Evolutionary conservation across 2,888 invertebrate genomes (phyloP).

Genomic region (Apodemia zela): DNA sequence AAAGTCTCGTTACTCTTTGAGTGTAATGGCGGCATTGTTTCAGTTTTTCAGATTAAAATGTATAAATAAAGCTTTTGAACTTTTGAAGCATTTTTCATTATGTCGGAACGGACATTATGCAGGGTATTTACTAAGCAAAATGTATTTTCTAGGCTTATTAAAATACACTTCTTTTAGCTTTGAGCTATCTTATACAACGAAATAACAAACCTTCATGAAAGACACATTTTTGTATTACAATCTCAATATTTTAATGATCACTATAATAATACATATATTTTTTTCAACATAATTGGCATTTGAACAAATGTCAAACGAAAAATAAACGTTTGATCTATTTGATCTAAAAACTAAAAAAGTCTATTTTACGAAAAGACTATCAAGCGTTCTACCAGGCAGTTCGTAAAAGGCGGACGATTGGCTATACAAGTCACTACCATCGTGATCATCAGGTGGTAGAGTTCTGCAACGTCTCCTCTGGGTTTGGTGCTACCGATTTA

Average conservation of each 20-base stretch:
- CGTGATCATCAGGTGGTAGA: no score
- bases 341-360: no score
- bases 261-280: no score
- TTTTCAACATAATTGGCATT: no score
- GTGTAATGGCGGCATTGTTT: constrained; percentile 36
- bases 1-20: constrained; percentile 34
- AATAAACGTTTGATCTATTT: no score
- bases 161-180: constrained; percentile 3
- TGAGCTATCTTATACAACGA: not conserved
- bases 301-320: no score
- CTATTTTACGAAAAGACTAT: no score
- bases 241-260: constrained; percentile 1
- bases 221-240: not conserved
- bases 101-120: constrained; percentile 11
- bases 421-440: no score
- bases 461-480: no score
- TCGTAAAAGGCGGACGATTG: no score
- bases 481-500: no score
- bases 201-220: not conserved
- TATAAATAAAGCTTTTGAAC: constrained; percentile 16
- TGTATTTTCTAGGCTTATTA: constrained; percentile 12
- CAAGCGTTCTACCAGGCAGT: no score
- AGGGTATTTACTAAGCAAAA: constrained; percentile 11
- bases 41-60: constrained; percentile 26
- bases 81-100: constrained; percentile 15